Evolutionary conservation across 2,888 invertebrate genomes (phyloP).

Genomic region (Capitulum mitella): DNA sequence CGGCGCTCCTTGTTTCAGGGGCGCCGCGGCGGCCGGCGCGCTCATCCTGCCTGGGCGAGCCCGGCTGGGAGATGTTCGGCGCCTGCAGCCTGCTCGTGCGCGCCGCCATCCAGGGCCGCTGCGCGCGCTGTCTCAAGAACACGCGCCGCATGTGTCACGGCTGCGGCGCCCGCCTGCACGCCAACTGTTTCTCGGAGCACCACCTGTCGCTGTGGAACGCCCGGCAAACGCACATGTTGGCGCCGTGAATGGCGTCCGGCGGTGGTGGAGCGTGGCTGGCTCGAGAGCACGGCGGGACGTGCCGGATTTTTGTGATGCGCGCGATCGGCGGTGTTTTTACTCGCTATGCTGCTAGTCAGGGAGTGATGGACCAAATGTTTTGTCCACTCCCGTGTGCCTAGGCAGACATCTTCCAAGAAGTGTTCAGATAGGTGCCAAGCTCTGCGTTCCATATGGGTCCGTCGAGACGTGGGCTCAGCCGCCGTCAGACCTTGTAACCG

Average conservation of each 20-base stretch:
- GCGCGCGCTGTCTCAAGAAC: conserved; percentile 42
- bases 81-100: conserved; percentile 43
- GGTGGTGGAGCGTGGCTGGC: no score
- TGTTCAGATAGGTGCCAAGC: no score
- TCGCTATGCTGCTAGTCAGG: no score
- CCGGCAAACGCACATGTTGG: no score
- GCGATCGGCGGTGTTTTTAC: no score
- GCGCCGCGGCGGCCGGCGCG: conserved; percentile 42
- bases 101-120: conserved; percentile 43
- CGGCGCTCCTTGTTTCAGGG: conserved; percentile 40
- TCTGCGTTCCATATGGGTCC: no score
- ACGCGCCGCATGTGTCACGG: conserved; percentile 44
- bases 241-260: no score
- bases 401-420: no score
- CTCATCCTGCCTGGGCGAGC: conserved; percentile 41
- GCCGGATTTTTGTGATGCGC: no score
- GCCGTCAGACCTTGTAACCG: neutral
- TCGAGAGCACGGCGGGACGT: no score
- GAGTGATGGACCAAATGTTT: no score
- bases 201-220: conserved; percentile 43
- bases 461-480: conserved; percentile 40
- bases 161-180: conserved; percentile 45
- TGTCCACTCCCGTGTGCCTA: no score
- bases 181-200: conserved; percentile 40
- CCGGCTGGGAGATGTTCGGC: conserved; percentile 40